Conservation (phyloP, 2,113 vertebrate genomes). For the Nannospalax galili region DNA sequence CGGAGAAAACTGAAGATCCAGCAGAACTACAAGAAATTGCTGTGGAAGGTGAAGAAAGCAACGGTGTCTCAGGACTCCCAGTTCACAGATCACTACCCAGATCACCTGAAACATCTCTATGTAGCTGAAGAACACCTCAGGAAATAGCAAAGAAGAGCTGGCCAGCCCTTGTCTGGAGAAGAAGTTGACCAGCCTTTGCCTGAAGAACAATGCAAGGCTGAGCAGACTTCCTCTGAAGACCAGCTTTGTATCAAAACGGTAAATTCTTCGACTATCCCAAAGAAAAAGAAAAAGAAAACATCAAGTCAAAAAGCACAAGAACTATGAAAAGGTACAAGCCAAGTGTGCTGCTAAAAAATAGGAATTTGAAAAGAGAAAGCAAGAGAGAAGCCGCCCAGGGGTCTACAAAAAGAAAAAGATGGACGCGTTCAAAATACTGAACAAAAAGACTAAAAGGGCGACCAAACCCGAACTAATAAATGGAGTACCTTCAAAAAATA, state of each 20-base stretch:
- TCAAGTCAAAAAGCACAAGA: too few species aligned
- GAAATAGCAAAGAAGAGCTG: slow-evolving; percentile 83
- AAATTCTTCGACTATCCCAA: too few species aligned
- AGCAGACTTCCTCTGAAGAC: slow-evolving; percentile 53
- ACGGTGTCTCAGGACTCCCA: slow-evolving; percentile 54
- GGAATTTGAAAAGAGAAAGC: too few species aligned
- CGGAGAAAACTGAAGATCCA: slow-evolving; percentile 91
- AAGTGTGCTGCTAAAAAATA: too few species aligned
- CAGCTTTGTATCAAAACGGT: neutral
- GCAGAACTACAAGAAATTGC: slow-evolving; percentile 91
- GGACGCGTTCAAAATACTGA: slow-evolving; percentile 92
- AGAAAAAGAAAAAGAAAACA: too few species aligned
- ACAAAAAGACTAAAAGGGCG: slow-evolving; percentile 97
- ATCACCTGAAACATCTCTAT: slow-evolving; percentile 96
- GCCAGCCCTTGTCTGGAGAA: slow-evolving; percentile 37
- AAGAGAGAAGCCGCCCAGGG: too few species aligned
- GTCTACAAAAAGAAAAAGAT: slow-evolving; percentile 94
- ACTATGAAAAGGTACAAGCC: too few species aligned
- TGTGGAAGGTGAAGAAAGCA: slow-evolving; percentile 84
- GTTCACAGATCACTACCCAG: slow-evolving; percentile 92
- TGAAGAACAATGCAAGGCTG: slow-evolving; percentile 50
- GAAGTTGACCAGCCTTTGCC: neutral
- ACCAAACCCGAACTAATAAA: slow-evolving; percentile 96
- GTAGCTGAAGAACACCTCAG: slow-evolving; percentile 91
- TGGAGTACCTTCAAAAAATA: slow-evolving; percentile 98